phyloP scores from a whole-genome alignment of 2,888 invertebrate species.

The Lamellibrachia columna region DNA sequence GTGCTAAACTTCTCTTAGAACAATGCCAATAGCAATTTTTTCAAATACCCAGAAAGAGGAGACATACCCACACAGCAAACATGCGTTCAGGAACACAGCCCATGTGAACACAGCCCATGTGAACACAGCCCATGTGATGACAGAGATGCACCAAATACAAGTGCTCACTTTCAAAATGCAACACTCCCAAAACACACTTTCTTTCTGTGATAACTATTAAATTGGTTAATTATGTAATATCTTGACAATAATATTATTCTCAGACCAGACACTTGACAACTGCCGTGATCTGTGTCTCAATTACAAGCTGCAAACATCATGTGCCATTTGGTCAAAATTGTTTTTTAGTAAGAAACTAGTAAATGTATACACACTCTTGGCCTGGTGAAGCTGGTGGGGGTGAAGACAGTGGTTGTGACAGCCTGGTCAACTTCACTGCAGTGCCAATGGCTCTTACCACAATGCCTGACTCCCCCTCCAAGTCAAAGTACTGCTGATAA shows the following conservation, averaged over 20 bases:
- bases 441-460: slow-evolving; percentile 95
- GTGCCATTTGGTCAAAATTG: background rate
- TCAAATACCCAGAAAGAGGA: background rate
- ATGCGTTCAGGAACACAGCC: background rate
- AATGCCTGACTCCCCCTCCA: slow-evolving; percentile 96
- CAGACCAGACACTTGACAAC: background rate
- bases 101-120: slow-evolving; percentile 1
- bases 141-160: background rate
- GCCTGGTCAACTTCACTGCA: slow-evolving; percentile 75
- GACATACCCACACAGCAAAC: background rate
- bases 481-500: slow-evolving; percentile 92
- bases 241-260: background rate
- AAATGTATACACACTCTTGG: slow-evolving; percentile 39
- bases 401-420: slow-evolving; percentile 32
- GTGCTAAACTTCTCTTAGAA: background rate
- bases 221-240: background rate
- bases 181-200: background rate
- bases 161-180: background rate
- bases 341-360: background rate
- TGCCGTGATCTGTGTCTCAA: background rate
- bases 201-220: background rate
- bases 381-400: slow-evolving; percentile 37
- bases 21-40: background rate
- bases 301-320: background rate
- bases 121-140: background rate